phyloP scores from a whole-genome alignment of 2,888 invertebrate genomes.

The Diadegma fenestrale region DNA sequence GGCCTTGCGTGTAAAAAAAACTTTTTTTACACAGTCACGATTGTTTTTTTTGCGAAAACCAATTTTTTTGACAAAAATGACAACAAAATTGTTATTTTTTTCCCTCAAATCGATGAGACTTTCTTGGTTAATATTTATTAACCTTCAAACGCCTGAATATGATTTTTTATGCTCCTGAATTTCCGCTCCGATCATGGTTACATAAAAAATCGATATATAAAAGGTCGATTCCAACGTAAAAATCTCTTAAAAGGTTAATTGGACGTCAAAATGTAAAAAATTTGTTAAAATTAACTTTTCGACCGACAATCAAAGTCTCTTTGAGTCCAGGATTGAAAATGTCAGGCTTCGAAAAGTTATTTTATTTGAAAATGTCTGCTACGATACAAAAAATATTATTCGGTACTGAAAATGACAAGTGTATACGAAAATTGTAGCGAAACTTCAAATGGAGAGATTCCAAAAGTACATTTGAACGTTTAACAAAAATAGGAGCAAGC shows the following conservation, averaged over 20 bases:
- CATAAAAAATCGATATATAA: neutral
- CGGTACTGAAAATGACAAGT: neutral
- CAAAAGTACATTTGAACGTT: slow-evolving; percentile 19
- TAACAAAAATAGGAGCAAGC: neutral
- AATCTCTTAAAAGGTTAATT: too few relatives aligned
- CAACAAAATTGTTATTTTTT: neutral
- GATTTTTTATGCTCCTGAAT: neutral
- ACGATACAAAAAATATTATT: neutral
- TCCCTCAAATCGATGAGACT: neutral
- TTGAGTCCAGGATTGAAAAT: too few relatives aligned
- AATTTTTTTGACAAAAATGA: neutral
- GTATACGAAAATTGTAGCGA: neutral
- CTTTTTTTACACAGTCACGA: neutral
- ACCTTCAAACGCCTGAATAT: neutral
- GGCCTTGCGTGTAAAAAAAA: neutral
- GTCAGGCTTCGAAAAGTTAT: neutral
- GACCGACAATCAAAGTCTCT: too few relatives aligned
- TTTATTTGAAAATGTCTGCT: neutral
- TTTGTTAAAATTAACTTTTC: too few relatives aligned
- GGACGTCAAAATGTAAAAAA: too few relatives aligned
- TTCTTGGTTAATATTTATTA: neutral
- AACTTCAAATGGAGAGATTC: neutral
- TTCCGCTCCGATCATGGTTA: neutral
- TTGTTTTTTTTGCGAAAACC: neutral
- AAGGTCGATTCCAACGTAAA: too few relatives aligned